phyloP scores from a whole-genome alignment of 2,113 vertebrate genomes.

The Psammodynastes pulverulentus region DNA sequence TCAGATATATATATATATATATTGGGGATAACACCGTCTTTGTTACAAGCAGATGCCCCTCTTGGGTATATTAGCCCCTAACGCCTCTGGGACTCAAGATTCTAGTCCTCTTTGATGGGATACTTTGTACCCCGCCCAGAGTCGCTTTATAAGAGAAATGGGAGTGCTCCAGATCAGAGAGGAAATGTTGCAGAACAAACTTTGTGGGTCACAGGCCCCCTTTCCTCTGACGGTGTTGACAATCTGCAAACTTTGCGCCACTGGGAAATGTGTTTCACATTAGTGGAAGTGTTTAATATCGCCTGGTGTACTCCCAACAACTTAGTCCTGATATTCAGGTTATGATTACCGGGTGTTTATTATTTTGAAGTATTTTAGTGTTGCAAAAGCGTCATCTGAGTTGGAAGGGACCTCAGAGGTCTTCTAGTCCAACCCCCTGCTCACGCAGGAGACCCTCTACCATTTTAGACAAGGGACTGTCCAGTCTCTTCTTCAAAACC shows the following conservation, averaged over 20 bases:
- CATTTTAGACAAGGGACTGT: neutral
- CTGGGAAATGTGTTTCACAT: neutral
- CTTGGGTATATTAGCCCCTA: neutral
- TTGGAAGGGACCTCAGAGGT: neutral
- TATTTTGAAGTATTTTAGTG: neutral
- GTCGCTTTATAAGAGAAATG: neutral
- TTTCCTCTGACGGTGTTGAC: neutral
- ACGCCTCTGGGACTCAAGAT: neutral
- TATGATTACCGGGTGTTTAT: neutral
- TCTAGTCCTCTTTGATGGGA: neutral
- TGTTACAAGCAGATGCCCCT: neutral
- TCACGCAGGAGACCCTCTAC: neutral
- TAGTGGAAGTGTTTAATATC: neutral
- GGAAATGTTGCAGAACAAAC: neutral
- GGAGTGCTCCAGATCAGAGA: neutral
- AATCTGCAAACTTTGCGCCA: neutral
- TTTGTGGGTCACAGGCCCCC: neutral
- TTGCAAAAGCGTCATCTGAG: neutral
- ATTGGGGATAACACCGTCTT: neutral
- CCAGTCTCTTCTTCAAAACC: too few relatives aligned
- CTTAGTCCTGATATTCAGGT: neutral
- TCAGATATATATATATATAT: neutral
- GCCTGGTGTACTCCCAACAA: neutral
- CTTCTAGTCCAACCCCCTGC: neutral
- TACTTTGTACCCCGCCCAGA: neutral